phyloP scores from a whole-genome alignment of 2,888 invertebrate species.

The Tricholauxania praeusta region DNA sequence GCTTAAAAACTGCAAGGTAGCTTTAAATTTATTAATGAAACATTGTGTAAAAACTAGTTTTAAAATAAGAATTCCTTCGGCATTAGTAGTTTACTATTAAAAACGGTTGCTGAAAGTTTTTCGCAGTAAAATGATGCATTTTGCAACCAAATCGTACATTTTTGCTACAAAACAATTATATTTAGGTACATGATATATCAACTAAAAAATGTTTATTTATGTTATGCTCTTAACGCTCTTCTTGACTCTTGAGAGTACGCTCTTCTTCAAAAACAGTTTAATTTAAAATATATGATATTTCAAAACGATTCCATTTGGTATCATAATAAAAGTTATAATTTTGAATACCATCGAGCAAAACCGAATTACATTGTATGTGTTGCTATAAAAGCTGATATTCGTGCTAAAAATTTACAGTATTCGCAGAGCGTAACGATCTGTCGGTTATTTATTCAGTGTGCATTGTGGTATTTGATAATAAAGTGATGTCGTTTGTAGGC shows the following conservation, averaged over 20 bases:
- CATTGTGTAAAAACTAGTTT: neutral
- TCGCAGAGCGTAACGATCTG: neutral
- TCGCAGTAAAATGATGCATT: no score
- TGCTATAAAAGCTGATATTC: neutral
- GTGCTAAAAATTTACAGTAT: neutral
- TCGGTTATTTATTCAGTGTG: neutral
- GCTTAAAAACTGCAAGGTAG: neutral
- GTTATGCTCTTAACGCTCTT: no score
- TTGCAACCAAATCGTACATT: no score
- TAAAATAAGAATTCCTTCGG: neutral
- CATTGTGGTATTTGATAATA: neutral
- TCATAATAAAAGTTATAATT: neutral
- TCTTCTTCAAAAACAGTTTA: no score
- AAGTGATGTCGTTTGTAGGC: constrained; percentile 64
- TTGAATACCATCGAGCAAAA: neutral
- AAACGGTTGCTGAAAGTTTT: neutral
- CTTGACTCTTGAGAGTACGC: no score
- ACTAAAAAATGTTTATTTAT: no score
- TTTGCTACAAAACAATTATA: no score
- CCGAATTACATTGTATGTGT: neutral
- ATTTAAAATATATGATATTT: no score
- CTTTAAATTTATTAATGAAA: neutral
- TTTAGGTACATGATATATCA: no score
- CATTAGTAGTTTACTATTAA: neutral
- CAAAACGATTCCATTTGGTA: no score